phyloP scores from a whole-genome alignment of 1,140 invertebrate genomes.

The Drosophila pachea region DNA sequence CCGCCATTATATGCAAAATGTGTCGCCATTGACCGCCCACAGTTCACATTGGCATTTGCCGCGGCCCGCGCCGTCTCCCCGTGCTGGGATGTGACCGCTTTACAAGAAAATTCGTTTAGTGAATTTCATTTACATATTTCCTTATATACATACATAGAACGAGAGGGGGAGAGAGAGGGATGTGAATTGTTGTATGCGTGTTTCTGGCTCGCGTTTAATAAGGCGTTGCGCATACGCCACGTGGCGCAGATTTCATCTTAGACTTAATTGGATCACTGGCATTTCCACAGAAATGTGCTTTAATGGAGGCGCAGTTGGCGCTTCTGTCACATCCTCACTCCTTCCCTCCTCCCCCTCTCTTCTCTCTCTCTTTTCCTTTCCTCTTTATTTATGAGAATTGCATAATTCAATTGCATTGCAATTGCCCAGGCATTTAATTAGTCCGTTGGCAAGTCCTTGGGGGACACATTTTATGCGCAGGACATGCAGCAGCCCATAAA shows the following conservation, averaged over 20 bases:
- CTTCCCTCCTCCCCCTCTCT: neutral
- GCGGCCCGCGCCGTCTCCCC: neutral
- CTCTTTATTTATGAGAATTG: conserved; percentile 32
- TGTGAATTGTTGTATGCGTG: conserved; percentile 32
- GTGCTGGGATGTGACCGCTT: conserved; percentile 51
- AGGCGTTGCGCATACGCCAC: conserved; percentile 69
- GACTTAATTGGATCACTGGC: conserved; percentile 45
- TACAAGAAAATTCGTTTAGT: conserved; percentile 72
- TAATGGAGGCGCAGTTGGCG: conserved; percentile 16
- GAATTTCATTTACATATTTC: conserved; percentile 55
- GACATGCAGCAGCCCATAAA: neutral
- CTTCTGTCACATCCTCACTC: neutral
- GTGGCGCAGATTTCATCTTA: conserved; percentile 46
- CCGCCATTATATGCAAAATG: conserved; percentile 46
- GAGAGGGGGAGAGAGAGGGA: conserved; percentile 7
- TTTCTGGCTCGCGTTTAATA: conserved; percentile 38
- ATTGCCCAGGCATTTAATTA: conserved; percentile 20
- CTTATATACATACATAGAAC: neutral
- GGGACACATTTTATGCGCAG: neutral
- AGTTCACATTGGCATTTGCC: conserved; percentile 26
- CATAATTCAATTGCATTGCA: conserved; percentile 31
- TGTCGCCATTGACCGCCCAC: conserved; percentile 44
- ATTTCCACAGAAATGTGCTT: conserved; percentile 18
- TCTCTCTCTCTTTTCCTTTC: neutral
- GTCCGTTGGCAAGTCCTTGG: neutral